Conservation (phyloP, 2,888 invertebrate species). For the Hirudinaria manillensis region DNA sequence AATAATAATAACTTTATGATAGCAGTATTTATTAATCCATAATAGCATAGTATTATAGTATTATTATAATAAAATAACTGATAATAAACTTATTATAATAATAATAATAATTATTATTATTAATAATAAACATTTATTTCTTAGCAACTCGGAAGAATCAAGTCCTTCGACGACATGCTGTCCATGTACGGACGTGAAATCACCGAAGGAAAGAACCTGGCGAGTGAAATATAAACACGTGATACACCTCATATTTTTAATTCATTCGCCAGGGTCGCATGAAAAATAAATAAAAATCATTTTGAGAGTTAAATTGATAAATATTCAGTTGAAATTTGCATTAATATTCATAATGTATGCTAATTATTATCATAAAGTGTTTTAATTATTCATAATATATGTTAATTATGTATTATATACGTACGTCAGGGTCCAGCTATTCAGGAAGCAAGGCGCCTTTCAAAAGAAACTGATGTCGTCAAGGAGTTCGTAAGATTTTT, state of each 20-base stretch:
- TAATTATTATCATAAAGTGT: background rate
- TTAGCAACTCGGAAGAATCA: constrained; percentile 29
- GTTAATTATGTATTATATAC: background rate
- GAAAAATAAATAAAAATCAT: too few relatives aligned
- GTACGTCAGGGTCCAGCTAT: constrained; percentile 14
- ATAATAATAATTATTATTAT: background rate
- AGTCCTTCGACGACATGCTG: constrained; percentile 29
- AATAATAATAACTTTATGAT: constrained; percentile 15
- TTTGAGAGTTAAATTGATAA: too few relatives aligned
- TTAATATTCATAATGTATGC: too few relatives aligned
- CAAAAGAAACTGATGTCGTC: background rate
- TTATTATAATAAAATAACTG: background rate
- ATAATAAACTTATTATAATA: background rate
- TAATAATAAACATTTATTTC: background rate
- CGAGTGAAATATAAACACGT: background rate
- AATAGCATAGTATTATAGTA: background rate
- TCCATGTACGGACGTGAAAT: constrained; percentile 25
- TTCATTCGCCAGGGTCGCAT: too few relatives aligned
- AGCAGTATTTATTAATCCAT: background rate
- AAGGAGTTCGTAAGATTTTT: constrained; percentile 18
- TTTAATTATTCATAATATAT: background rate
- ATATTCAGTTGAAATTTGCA: too few relatives aligned
- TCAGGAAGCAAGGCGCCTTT: constrained; percentile 23
- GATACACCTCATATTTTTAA: background rate
- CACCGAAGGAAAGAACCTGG: constrained; percentile 23